phyloP scores from a whole-genome alignment of 1,140 invertebrate species.

The Orius laevigatus region DNA sequence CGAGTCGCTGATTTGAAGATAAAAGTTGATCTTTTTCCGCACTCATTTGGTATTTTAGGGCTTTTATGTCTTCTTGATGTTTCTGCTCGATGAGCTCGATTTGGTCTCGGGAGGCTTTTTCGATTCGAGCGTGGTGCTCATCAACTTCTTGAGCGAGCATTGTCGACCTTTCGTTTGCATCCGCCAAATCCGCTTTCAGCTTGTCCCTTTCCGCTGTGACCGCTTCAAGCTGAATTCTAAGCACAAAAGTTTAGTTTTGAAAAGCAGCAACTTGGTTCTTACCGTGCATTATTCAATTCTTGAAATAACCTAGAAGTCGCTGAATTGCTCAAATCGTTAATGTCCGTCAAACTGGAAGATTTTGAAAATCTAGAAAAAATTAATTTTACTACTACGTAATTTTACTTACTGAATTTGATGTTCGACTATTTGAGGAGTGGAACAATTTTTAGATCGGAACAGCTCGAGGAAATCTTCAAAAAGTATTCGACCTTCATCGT shows the following conservation, averaged over 20 bases:
- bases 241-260: background rate
- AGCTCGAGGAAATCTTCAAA: conserved; percentile 48
- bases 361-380: background rate
- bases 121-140: conserved; percentile 65
- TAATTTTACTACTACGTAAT: conserved; percentile 2
- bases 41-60: conserved; percentile 44
- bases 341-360: conserved; percentile 5
- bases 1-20: conserved; percentile 33
- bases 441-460: conserved; percentile 28
- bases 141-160: conserved; percentile 76
- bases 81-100: conserved; percentile 48
- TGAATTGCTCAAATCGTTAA: conserved; percentile 8
- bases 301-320: background rate
- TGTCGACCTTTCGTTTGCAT: conserved; percentile 62
- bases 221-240: conserved; percentile 35
- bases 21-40: conserved; percentile 52
- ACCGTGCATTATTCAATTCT: conserved; percentile 2
- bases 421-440: background rate
- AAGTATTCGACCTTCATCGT: conserved; percentile 45
- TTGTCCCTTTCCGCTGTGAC: conserved; percentile 55
- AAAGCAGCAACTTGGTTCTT: too few relatives aligned
- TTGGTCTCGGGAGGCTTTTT: conserved; percentile 49
- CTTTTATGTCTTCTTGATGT: conserved; percentile 53
- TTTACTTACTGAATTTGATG: background rate
- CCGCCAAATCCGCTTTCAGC: conserved; percentile 51